Conservation (phyloP, 2,888 invertebrate species). For the Nycteola revayana region DNA sequence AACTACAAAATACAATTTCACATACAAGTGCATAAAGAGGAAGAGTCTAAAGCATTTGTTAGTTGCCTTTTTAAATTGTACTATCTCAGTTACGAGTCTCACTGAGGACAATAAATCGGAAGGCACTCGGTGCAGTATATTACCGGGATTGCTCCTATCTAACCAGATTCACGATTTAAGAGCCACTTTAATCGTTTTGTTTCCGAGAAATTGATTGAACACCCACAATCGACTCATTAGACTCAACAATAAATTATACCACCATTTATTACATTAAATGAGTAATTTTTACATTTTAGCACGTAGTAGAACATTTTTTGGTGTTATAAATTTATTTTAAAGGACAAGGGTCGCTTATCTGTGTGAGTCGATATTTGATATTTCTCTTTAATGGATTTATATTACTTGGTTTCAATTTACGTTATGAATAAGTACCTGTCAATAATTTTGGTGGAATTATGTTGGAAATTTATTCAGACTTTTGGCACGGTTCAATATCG, state of each 20-base stretch:
- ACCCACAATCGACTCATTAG: conserved; percentile 44
- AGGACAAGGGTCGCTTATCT: conserved; percentile 47
- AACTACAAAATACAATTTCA: no score
- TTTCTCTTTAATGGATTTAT: conserved; percentile 62
- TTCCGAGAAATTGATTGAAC: conserved; percentile 59
- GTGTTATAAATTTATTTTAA: conserved; percentile 51
- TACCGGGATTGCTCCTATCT: conserved; percentile 66
- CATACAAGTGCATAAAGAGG: conserved; percentile 8
- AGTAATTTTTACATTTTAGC: conserved; percentile 33
- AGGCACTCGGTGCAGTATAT: conserved; percentile 55
- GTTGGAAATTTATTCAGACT: conserved; percentile 22
- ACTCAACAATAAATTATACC: conserved; percentile 31
- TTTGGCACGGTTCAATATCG: conserved; percentile 16
- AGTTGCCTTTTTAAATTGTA: conserved; percentile 41
- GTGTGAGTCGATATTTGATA: conserved; percentile 52
- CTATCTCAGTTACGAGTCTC: conserved; percentile 41
- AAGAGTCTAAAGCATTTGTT: conserved; percentile 41
- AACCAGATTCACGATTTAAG: conserved; percentile 68
- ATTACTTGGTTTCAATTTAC: conserved; percentile 50
- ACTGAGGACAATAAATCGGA: conserved; percentile 58
- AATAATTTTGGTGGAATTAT: conserved; percentile 12
- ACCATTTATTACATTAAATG: conserved; percentile 33
- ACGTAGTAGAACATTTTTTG: conserved; percentile 39
- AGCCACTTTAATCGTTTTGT: conserved; percentile 63
- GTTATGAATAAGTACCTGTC: not conserved